Evolutionary conservation across 2,113 vertebrate species (phyloP).

Genomic region (Lucifuga dentata): DNA sequence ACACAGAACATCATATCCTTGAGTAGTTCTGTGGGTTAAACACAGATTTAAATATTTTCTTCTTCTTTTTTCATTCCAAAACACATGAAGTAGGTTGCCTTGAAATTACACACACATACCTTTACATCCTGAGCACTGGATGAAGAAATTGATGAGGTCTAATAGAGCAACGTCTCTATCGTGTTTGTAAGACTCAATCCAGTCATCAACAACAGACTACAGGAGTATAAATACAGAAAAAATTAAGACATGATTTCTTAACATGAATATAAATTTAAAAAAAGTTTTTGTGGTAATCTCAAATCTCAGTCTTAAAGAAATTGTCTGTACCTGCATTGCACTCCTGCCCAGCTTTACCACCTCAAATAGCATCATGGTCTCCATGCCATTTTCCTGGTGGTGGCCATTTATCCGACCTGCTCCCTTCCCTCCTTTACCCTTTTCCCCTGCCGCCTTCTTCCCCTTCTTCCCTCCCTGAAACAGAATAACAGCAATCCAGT

Average conservation of each 20-base stretch:
- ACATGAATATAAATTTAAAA: too few species aligned
- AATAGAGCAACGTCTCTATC: conserved; percentile 96
- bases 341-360: conserved; percentile 98
- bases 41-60: not conserved
- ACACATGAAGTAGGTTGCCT: not conserved
- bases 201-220: conserved; percentile 98
- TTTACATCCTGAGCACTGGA: conserved; percentile 99
- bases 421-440: conserved; percentile 90
- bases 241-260: not conserved
- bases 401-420: conserved; percentile 97
- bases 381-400: conserved; percentile 99
- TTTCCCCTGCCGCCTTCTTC: conserved; percentile 92
- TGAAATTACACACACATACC: conserved; percentile 80
- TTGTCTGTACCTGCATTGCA: conserved; percentile 93
- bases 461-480: conserved; percentile 92
- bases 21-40: not conserved
- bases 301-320: too few species aligned
- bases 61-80: not conserved
- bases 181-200: conserved; percentile 99
- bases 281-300: not conserved
- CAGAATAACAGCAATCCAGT: conserved; percentile 31
- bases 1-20: not conserved
- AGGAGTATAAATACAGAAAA: conserved; percentile 53
- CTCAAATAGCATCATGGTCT: conserved; percentile 99
- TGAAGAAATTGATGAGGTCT: conserved; percentile 99